Conservation (phyloP, 2,888 invertebrate species). For the Disparrhopalites patrizii region DNA sequence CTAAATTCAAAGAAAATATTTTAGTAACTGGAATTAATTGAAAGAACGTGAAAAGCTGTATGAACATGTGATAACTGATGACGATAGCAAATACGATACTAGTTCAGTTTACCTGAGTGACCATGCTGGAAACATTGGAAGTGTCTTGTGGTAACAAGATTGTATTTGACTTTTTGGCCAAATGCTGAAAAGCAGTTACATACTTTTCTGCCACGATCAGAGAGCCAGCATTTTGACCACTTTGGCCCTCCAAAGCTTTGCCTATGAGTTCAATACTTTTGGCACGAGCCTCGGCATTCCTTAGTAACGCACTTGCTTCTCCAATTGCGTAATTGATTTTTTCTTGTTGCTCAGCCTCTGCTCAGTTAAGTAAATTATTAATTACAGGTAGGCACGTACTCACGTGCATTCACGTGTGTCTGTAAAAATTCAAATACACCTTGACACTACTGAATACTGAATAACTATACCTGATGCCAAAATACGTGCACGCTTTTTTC, state of each 20-base stretch:
- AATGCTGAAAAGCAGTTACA: slow-evolving; percentile 84
- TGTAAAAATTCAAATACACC: not conserved
- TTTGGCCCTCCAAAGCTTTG: slow-evolving; percentile 60
- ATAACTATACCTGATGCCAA: slow-evolving; percentile 79
- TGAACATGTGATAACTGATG: not conserved
- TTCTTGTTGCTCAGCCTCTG: slow-evolving; percentile 90
- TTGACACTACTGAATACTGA: not conserved
- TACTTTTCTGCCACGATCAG: slow-evolving; percentile 93
- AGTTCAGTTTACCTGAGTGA: slow-evolving; percentile 64
- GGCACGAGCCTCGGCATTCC: slow-evolving; percentile 88
- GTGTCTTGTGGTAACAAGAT: slow-evolving; percentile 88
- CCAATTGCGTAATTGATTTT: slow-evolving; percentile 90
- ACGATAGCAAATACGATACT: slow-evolving; percentile 5
- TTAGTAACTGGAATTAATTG: not conserved
- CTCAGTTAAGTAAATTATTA: no score
- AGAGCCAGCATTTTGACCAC: slow-evolving; percentile 86
- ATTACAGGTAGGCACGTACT: no score
- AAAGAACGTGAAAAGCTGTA: not conserved
- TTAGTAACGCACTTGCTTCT: slow-evolving; percentile 82
- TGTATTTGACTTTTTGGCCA: slow-evolving; percentile 91
- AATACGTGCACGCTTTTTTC: slow-evolving; percentile 85
- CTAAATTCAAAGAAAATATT: slow-evolving; percentile 40
- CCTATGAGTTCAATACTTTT: slow-evolving; percentile 75
- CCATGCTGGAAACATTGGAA: slow-evolving; percentile 72
- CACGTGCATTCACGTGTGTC: no score